Evolutionary conservation across 92 coral and sea anemone species (phyloP), one percentile per base, ranked within the genome.

Genomic region (Phenganax subtilis): DNA sequence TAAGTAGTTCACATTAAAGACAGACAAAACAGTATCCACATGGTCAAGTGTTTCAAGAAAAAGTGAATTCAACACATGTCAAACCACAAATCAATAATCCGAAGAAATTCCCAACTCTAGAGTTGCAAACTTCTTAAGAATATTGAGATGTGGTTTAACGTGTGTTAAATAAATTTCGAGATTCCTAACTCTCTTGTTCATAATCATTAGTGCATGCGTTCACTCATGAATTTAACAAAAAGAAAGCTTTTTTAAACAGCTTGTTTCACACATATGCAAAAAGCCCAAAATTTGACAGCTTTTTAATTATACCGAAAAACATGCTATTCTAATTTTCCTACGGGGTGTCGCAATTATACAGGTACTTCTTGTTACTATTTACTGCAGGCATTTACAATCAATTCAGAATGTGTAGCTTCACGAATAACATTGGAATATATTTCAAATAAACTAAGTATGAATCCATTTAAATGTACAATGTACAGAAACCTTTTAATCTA

Each of bases 231-330:
- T 30, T 11, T 68, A 7, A 29, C 73, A 68, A 9, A 17, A 68
- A 68, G 77, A 73, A 55, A 53, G 66, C 59, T 59, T 57, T 58
- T 58, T 10, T 76, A 54, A 76, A 76, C 70, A 76, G 15, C 56
- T 2, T 76, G 12, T 75, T 75, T 55, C 63, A 9, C 53, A 9
- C 47, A 55, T 11, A 20, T 25, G n/a, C 61, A 73, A 30, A 55
- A 52, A 52, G 0, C 28, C 81, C 58, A 12, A 9, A 57, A 75
- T 57, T 15, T 76, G 70, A 52, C 69, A 76, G 81, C 67, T 30
- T 58, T 75, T 75, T 76, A 76, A 76, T 76, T 76, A 59, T 27
- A 25, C 7, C 70, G 25, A 15, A 59, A 30, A 75, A 37, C 62
- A 75, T 75, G 73, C 37, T 25, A 56, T 20, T 27, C 44, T 60